Evolutionary conservation across 2,113 vertebrate species (phyloP), one percentile per base, ranked within the genome.

Genomic region (Hemichromis elongatus): DNA sequence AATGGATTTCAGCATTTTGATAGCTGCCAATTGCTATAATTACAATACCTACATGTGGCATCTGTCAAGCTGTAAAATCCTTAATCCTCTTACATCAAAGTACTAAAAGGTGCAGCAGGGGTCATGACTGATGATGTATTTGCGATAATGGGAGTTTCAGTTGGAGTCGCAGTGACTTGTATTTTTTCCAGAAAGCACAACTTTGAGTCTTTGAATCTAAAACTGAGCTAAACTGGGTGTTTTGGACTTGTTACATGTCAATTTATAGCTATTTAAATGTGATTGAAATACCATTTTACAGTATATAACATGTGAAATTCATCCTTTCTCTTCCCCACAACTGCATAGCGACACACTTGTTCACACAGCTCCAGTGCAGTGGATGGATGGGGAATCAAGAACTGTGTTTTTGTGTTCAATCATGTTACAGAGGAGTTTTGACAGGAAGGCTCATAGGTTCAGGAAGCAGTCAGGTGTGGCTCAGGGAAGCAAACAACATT

Each of bases 11-110:
- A 47, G 28, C 2, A 5, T 79, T 89, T 63, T 87, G 61, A 90
- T 92, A 84, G 53, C 83, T 73, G 73, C 66, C 85, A 88, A 86
- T 86, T 85, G 63, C 78, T 73, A 42, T 80, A 84, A 88, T 90
- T 88, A 90, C 82, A 82, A 90, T 82, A 86, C 77, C 73, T 82
- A 77, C 78, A 85, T 33, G 80, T 77, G 66, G 80, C 56, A 77
- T 88, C 77, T 81, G 66, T 84, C 59, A 63, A 80, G 78, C 45
- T 21, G 33, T 66, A 57, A 84, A 90, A 87, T 78, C 81, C 79
- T 81, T 90, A 87, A 88, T 91, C 80, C 81, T 37, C 80, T 93
- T 85, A 88, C 50, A 80, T 86, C 75, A 83, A 86, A 83, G 75
- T 78, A 84, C 57, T 57, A 35, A 70, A 54, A 90, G 10, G 56